Evolutionary conservation across 92 coral and sea anemone genomes (phyloP).

Genomic region (Paragorgia papillata): DNA sequence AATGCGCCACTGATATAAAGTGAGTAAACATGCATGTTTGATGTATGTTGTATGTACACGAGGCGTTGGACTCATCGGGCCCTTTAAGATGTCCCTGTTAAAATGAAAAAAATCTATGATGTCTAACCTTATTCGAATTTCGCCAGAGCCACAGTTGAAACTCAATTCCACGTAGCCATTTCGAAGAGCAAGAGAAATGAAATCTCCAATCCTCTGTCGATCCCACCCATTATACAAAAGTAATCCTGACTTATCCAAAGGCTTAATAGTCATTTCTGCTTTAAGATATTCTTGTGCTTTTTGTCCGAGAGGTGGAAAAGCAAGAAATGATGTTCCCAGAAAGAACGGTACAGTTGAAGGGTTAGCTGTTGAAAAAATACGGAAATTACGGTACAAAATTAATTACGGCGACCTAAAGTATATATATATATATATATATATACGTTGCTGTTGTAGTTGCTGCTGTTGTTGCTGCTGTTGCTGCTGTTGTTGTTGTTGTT

Average conservation of each 20-base stretch:
- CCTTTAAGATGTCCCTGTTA: neutral
- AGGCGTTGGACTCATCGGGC: no score
- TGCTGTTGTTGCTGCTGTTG: no score
- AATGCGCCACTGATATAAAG: no score
- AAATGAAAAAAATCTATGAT: no score
- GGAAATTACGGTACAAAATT: no score
- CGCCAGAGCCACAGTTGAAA: constrained; percentile 66
- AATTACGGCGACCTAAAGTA: no score
- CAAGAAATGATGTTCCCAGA: constrained; percentile 39
- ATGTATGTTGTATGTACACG: no score
- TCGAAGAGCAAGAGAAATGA: constrained; percentile 52
- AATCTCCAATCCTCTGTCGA: constrained; percentile 51
- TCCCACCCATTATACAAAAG: constrained; percentile 51
- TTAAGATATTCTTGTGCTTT: constrained; percentile 41
- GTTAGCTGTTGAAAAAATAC: neutral
- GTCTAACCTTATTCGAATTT: constrained; percentile 51
- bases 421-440: no score
- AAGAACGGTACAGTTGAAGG: constrained; percentile 42
- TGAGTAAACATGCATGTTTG: no score
- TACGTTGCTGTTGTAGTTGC: no score
- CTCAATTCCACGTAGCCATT: constrained; percentile 58
- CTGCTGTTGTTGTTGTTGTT: no score
- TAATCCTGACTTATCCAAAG: constrained; percentile 44
- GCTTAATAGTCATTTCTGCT: constrained; percentile 44
- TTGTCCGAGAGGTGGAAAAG: constrained; percentile 59